Conservation (phyloP, 2,797 vertebrate species). For the Melanotaenia boesemani region DNA sequence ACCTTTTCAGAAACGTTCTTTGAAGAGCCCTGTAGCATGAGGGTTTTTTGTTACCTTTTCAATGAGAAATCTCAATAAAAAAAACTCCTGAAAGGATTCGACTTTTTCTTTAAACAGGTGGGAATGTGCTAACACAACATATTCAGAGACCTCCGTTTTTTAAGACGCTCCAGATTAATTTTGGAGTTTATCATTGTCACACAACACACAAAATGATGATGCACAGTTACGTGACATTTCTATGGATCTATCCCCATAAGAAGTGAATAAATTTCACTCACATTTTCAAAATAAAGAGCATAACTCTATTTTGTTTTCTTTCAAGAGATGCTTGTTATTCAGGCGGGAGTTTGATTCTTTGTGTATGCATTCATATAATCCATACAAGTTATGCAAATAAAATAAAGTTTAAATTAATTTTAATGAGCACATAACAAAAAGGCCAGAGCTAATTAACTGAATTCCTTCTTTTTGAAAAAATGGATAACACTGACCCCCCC, state of each 20-base stretch:
- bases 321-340: constrained; percentile 66
- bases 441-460: constrained; percentile 77
- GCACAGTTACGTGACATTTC: constrained; percentile 38
- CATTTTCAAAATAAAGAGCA: constrained; percentile 49
- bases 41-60: constrained; percentile 20
- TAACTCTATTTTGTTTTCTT: constrained; percentile 53
- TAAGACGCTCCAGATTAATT: constrained; percentile 40
- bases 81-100: constrained; percentile 39
- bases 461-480: constrained; percentile 77
- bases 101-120: constrained; percentile 30
- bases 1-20: constrained; percentile 62
- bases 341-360: constrained; percentile 59
- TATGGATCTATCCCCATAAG: constrained; percentile 30
- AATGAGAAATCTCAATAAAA: background rate
- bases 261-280: constrained; percentile 29
- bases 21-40: constrained; percentile 57
- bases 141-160: constrained; percentile 36
- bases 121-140: constrained; percentile 50
- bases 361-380: constrained; percentile 65
- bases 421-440: constrained; percentile 79
- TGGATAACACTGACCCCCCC: constrained; percentile 64
- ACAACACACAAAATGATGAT: constrained; percentile 48
- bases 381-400: constrained; percentile 73
- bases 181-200: constrained; percentile 26
- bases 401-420: constrained; percentile 75